phyloP scores from a whole-genome alignment of 2,113 vertebrate genomes.

The Anarrhichthys ocellatus region DNA sequence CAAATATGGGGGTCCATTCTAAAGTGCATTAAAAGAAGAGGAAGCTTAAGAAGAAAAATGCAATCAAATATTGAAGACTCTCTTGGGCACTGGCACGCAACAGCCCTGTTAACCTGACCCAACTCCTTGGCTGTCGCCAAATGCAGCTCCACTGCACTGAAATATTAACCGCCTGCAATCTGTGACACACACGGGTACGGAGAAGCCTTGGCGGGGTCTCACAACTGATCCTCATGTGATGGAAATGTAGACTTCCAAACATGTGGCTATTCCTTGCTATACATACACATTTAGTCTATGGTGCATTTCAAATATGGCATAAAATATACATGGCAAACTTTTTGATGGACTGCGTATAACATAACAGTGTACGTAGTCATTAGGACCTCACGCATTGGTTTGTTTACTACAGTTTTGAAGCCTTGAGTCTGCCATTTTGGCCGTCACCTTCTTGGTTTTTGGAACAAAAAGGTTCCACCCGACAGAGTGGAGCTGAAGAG shows the following conservation, averaged over 20 bases:
- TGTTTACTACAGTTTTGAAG: not conserved
- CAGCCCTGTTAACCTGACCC: constrained; percentile 69
- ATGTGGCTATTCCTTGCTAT: not conserved
- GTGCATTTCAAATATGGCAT: not conserved
- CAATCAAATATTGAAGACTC: constrained; percentile 80
- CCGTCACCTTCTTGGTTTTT: too few relatives aligned
- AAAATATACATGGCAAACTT: not conserved
- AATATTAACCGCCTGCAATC: constrained; percentile 80
- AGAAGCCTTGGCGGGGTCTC: constrained; percentile 17
- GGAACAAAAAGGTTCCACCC: too few relatives aligned
- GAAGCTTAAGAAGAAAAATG: constrained; percentile 57
- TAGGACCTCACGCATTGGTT: not conserved
- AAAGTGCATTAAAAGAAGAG: constrained; percentile 64
- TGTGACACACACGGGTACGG: constrained; percentile 49
- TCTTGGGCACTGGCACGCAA: constrained; percentile 72
- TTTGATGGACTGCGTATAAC: not conserved
- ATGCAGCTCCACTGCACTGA: constrained; percentile 68
- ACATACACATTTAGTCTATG: not conserved
- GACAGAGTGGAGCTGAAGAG: not conserved
- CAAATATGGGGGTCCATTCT: constrained; percentile 44
- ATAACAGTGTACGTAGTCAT: not conserved
- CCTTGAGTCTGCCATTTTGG: too few relatives aligned
- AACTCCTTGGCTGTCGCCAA: constrained; percentile 63
- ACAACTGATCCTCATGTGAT: constrained; percentile 21
- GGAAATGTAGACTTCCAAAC: constrained; percentile 15